Base-by-base conservation (phyloP, 2,888 invertebrate species). In the Leptarthrus brevirostris region DNA sequence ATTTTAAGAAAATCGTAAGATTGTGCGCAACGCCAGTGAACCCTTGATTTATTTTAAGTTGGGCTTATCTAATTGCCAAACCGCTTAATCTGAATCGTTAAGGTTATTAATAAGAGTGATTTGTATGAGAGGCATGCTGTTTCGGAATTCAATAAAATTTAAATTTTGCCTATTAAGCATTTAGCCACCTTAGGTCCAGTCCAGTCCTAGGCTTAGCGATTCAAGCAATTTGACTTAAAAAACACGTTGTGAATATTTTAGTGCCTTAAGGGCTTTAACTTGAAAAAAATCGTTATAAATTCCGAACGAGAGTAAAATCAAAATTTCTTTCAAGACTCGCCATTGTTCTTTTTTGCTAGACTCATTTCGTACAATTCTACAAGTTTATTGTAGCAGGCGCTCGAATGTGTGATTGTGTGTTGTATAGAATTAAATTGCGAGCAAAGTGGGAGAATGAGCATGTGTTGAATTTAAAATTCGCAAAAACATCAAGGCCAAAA, bases 381-480 rank as follows among this genome's bases (percentile, higher is more conserved):
- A 40, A 40, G 12, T 12, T 40, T 49, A 58, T 58, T 58, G 40
- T 58, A 58, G 12, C 20, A 10, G 12, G 20, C 40, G 12, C 34
- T 6, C 40, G 10, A 20, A 36, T 14, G 10, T 34, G 56, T 56
- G 30, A n/a, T 56, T 24, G 56, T 56, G 22, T 12, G 20, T 14
- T 30, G 40, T 16, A 18, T 58, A 58, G 36, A 58, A 58, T 58
- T 58, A 58, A 58, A 58, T 58, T 58, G 58, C 36, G 20, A n/a
- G 10, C 58, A 58, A 58, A 58, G 20, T 44, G 22, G 20, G 61
- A 64, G 26, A 47, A 24, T 66, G 64, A 47, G 47, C 24, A 26
- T 44, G 64, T 66, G 64, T 66, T 47, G 64, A 47, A 66, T 66
- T 66, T 66, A 66, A 66, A 66, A 66, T 66, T 66, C 64, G 64